These are phyloP conservation scores for Pagrus major DNA, from an alignment of 2,113 vertebrate genomes.

Conservation along the genomic window DNA sequence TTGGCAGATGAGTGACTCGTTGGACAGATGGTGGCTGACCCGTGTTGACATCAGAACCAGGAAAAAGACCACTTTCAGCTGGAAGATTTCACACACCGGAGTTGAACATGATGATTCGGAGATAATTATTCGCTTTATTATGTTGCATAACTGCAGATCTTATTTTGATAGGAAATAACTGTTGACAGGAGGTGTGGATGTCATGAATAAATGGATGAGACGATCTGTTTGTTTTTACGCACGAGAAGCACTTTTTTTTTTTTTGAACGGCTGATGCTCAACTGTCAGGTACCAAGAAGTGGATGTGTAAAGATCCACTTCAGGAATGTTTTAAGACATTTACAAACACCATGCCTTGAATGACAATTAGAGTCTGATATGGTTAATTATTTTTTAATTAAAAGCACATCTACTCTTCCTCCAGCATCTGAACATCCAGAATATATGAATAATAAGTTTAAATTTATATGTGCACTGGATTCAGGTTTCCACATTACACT, in stretches of 20 bases:
- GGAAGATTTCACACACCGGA: slow-evolving; percentile 40
- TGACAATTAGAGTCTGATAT: slow-evolving; percentile 25
- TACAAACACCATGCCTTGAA: slow-evolving; percentile 24
- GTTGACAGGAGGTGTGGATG: slow-evolving; percentile 38
- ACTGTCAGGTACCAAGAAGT: slow-evolving; percentile 35
- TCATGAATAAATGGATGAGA: slow-evolving; percentile 68
- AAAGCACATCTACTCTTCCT: background rate
- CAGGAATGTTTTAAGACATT: slow-evolving; percentile 44
- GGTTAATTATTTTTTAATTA: slow-evolving; percentile 20
- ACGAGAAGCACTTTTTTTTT: slow-evolving; percentile 22
- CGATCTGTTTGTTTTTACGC: slow-evolving; percentile 52
- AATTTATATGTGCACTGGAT: background rate
- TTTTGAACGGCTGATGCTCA: slow-evolving; percentile 29
- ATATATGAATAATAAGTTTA: background rate
- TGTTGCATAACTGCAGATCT: slow-evolving; percentile 46
- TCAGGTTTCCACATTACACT: background rate
- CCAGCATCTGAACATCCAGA: background rate
- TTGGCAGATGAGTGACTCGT: slow-evolving; percentile 52
- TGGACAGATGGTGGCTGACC: slow-evolving; percentile 67
- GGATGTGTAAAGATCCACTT: slow-evolving; percentile 36
- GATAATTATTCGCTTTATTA: slow-evolving; percentile 38
- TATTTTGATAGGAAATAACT: slow-evolving; percentile 47
- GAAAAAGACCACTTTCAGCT: slow-evolving; percentile 36
- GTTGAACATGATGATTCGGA: slow-evolving; percentile 33
- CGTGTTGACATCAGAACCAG: slow-evolving; percentile 44